Base-by-base conservation (phyloP, 2,888 invertebrate species). In the Campoletis raptor region DNA sequence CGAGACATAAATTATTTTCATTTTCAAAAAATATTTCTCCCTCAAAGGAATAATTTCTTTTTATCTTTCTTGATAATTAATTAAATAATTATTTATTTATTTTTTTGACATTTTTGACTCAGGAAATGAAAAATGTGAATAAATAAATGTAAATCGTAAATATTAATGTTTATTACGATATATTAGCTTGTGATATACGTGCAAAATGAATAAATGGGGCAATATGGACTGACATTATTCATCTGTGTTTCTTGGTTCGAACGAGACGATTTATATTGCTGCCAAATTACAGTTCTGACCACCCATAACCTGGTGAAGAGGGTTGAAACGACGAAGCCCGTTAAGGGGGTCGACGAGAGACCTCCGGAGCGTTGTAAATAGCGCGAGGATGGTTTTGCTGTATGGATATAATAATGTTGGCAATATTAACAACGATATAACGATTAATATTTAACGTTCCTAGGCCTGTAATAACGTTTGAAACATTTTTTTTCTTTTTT, bases 281-380 rank as follows among this genome's bases (percentile, higher is more conserved):
- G 93, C 92, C 93, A 94, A 94, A 94, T 94, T 94, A 94, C 93
- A 94, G 93, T 92, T 88, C 90, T 83, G 92, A 89, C 91, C 91
- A 92, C 91, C 92, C 92, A 91, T 92, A 92, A 92, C 61, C 90
- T 91, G 90, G 91, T 88, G 89, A 91, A 91, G 89, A 87, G 87
- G 86, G 88, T 88, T 89, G 69, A 77, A 73, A 74, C 77, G 81
- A 83, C 81, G 52, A 48, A 37, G 21, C 70, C 76, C 79, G 85
- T 87, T 85, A 88, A 80, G 86, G 86, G 61, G 84, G 82, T 76
- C 85, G 82, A 83, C 76, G 85, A 80, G 82, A 24, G 72, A 82
- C 52, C n/a, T 36, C 40, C 30, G 66, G 37, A 66, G 45, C 52
- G 52, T 77, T 42, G 80, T 80, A 69, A 36, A 54, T 21, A 37